These are phyloP conservation scores for Passer montanus DNA, from an alignment of 2,113 vertebrate species.

Conservation along the genomic window DNA sequence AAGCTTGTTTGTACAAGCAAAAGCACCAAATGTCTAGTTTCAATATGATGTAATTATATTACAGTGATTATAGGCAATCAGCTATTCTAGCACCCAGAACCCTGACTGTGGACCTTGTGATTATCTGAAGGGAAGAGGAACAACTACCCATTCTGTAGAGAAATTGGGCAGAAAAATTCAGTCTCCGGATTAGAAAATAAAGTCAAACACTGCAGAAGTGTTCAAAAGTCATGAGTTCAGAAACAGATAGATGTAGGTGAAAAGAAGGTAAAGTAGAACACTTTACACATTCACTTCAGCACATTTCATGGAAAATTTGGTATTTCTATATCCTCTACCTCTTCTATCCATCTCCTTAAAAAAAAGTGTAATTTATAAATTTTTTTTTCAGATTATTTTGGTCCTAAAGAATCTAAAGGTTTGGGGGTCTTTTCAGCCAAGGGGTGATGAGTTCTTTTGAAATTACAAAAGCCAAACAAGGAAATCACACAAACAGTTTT, in stretches of 20 bases:
- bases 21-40: background rate
- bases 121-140: background rate
- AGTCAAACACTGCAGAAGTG: background rate
- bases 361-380: background rate
- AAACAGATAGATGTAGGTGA: background rate
- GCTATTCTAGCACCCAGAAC: background rate
- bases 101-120: background rate
- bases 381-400: background rate
- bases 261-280: background rate
- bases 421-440: background rate
- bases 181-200: background rate
- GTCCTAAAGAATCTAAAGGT: background rate
- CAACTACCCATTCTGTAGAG: background rate
- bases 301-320: fast-evolving
- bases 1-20: background rate
- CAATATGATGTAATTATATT: background rate
- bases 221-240: background rate
- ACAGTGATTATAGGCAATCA: background rate
- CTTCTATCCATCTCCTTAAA: background rate
- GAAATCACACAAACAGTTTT: background rate
- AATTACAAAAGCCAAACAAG: background rate
- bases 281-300: too few relatives aligned
- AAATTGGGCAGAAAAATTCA: background rate
- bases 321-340: background rate
- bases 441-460: background rate